phyloP scores from a whole-genome alignment of 1,140 invertebrate genomes.

The Leptinotarsa undecemlineata region DNA sequence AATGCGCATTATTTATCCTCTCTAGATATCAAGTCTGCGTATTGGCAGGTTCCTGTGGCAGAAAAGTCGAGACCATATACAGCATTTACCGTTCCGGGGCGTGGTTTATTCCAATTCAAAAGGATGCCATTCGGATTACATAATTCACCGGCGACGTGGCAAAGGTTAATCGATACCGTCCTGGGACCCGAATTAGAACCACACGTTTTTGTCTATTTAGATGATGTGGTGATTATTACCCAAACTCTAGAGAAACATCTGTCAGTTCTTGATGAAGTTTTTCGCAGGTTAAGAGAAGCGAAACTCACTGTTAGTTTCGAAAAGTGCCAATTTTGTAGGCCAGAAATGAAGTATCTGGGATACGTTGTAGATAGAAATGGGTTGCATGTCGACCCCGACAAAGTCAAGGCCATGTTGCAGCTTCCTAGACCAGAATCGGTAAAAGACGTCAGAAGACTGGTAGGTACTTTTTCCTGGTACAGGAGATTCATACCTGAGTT shows the following conservation, averaged over 20 bases:
- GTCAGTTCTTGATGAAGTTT: conserved; percentile 9
- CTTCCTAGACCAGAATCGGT: conserved; percentile 24
- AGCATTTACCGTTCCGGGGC: conserved; percentile 45
- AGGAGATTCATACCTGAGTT: conserved; percentile 11
- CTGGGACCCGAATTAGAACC: conserved; percentile 13
- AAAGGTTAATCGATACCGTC: conserved; percentile 1
- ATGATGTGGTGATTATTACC: conserved; percentile 4
- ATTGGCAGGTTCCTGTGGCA: conserved; percentile 48
- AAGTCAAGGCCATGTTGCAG: conserved; percentile 3
- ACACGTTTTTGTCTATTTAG: conserved; percentile 11
- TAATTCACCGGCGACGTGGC: conserved; percentile 9
- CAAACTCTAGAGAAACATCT: conserved; percentile 11
- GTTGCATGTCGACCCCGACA: conserved; percentile 8
- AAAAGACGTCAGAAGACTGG: background rate
- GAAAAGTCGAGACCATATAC: conserved; percentile 43
- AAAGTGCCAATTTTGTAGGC: conserved; percentile 9
- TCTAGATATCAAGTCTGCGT: conserved; percentile 46
- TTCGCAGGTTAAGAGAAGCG: background rate
- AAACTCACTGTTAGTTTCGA: background rate
- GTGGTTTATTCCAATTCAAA: conserved; percentile 47
- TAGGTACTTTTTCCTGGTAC: conserved; percentile 10
- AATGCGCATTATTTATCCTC: conserved; percentile 33
- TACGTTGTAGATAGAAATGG: conserved; percentile 17
- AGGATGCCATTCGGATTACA: conserved; percentile 42
- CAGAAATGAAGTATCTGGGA: conserved; percentile 8